Evolutionary conservation across 2,113 vertebrate genomes (phyloP), one percentile per base, ranked within the genome.

Genomic region (Sceloporus undulatus): DNA sequence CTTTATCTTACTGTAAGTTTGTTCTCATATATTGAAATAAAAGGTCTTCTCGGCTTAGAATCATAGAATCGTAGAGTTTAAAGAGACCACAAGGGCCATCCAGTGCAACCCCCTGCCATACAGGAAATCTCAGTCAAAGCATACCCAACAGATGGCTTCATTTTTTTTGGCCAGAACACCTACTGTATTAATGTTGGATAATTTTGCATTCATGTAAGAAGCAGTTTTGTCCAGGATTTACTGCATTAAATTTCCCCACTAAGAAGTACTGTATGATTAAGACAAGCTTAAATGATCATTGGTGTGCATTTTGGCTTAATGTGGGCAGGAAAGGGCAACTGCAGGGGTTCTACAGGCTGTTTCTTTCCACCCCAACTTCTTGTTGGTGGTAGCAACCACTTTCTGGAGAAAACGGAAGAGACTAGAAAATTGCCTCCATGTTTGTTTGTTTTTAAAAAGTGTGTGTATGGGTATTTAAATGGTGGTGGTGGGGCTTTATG

Each of bases 1-100:
- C 27, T 94, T 52, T 94, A 95, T 90, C 88, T 96, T 34, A 85
- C 92, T 88, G 97, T 97, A 94, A 96, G 97, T 96, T 89, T 80
- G 19, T 16, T 90, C 85, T 84, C 27, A 42, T 65, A 16, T 48
- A 40, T 4, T 81, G 38, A 48, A 48, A 48, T 5, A 48, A 48
- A 48, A 48, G 7, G 48, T 5, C 48, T 48, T 48, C 48, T 29
- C 5, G 14, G 52, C 56, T 59, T 34, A 34, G 34, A 34, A 34
- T 34, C 34, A 34, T 34, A 34, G 34, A 34, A 34, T 34, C 34
- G 34, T 34, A 34, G 34, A 34, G 34, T 34, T 34, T 34, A 34
- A 34, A 34, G 34, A 34, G 34, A 34, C 34, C 34, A 34, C 34
- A 34, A 34, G 34, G 34, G 34, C 34, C 34, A 34, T 34, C 34